Evolutionary conservation across 2,113 vertebrate genomes (phyloP).

Genomic region (Acanthochromis polyacanthus): DNA sequence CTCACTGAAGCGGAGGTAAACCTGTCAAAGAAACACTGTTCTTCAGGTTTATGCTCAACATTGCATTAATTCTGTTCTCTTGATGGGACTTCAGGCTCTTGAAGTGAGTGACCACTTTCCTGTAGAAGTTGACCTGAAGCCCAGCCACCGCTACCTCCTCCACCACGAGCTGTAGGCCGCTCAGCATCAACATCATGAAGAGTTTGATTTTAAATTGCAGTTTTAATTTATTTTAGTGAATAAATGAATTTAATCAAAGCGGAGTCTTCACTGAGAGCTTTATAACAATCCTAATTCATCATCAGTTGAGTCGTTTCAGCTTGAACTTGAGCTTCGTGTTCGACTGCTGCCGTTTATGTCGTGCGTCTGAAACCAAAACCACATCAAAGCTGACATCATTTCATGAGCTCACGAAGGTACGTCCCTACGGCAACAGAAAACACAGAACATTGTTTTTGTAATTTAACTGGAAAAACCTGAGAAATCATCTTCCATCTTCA

Average conservation of each 20-base stretch:
- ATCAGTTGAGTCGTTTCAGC: conserved; percentile 26
- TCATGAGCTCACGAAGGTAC: conserved; percentile 51
- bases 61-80: background rate
- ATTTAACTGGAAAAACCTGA: background rate
- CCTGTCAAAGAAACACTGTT: rapidly evolving
- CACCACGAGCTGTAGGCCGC: conserved; percentile 79
- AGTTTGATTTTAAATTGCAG: conserved; percentile 6
- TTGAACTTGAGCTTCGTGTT: conserved; percentile 32
- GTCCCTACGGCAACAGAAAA: conserved; percentile 27
- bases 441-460: conserved; percentile 29
- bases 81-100: conserved; percentile 80
- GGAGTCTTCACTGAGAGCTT: conserved; percentile 8
- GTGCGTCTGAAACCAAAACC: conserved; percentile 63
- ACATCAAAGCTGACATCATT: conserved; percentile 73
- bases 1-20: conserved; percentile 85
- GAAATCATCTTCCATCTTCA: background rate
- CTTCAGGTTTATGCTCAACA: background rate
- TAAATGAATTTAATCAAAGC: conserved; percentile 17
- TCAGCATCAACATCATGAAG: background rate
- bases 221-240: conserved; percentile 42
- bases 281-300: conserved; percentile 4
- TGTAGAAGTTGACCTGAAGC: conserved; percentile 88
- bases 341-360: conserved; percentile 35
- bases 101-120: conserved; percentile 92
- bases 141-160: conserved; percentile 79